A percentile compares a stretch with the other conserved stretches of the same genome.
Evolutionary conservation across 1,140 invertebrate species (phyloP).

Genomic region (Platyscapa corneri): DNA sequence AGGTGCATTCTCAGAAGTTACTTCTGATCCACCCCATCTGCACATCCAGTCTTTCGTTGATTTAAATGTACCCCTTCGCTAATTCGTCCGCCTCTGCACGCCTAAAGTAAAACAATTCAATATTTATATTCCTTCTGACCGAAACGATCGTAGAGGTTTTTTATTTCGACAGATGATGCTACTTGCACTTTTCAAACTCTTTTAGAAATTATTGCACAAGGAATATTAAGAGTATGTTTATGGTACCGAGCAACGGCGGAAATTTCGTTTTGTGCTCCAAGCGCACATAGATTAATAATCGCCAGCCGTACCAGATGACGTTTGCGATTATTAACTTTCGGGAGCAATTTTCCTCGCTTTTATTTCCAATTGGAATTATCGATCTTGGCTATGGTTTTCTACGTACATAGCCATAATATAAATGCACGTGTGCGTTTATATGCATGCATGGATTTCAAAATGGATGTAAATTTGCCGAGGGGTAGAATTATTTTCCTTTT

Average conservation of each 20-base stretch:
- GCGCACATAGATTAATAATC: neutral
- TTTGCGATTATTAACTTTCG: neutral
- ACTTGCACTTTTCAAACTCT: neutral
- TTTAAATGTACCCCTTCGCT: conserved; percentile 67
- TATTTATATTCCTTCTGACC: neutral
- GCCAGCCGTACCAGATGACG: neutral
- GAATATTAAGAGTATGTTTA: neutral
- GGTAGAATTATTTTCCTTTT: no score
- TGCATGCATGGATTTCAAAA: neutral
- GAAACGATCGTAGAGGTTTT: neutral
- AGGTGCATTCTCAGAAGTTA: neutral
- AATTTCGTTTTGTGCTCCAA: no score
- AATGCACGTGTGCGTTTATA: neutral
- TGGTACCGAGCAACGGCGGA: no score
- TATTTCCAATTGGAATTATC: neutral
- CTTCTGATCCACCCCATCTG: neutral
- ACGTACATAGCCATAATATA: neutral
- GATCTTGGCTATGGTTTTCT: neutral
- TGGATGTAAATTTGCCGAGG: no score
- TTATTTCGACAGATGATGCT: neutral
- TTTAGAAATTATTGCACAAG: neutral
- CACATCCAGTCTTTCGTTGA: neutral
- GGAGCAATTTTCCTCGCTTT: no score
- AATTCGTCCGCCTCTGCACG: conserved; percentile 74
- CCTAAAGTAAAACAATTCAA: conserved; percentile 65